A percentile compares a stretch with the other conserved stretches of the same genome.
phyloP scores from a whole-genome alignment of 2,797 vertebrate genomes.

The Rhadinocentrus ornatus region DNA sequence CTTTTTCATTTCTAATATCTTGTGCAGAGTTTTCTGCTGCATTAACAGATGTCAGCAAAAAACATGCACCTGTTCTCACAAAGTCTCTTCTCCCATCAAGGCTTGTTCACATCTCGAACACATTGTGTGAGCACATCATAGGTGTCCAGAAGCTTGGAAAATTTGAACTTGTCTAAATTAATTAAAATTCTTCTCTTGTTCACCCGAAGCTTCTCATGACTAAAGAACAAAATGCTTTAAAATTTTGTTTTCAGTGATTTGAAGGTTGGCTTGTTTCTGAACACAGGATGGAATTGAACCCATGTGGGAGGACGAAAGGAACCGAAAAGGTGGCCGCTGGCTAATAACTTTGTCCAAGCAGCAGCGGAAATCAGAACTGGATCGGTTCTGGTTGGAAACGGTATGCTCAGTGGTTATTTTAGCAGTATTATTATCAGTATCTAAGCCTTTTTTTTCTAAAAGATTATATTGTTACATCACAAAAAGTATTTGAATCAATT shows the following conservation, averaged over 20 bases:
- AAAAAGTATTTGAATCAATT: no score
- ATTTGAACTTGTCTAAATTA: neutral
- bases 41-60: no score
- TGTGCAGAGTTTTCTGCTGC: no score
- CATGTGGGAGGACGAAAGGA: constrained; percentile 98
- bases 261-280: constrained; percentile 5
- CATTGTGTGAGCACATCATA: neutral
- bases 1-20: no score
- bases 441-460: no score
- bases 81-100: neutral
- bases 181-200: neutral
- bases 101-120: neutral
- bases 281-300: constrained; percentile 95
- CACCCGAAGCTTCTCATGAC: neutral
- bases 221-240: neutral
- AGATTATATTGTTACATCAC: no score
- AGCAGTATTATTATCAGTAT: no score
- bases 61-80: neutral
- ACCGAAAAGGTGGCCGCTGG: constrained; percentile 94
- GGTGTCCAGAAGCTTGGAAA: neutral
- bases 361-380: constrained; percentile 93
- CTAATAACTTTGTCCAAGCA: constrained; percentile 95
- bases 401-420: constrained; percentile 69
- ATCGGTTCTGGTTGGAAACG: constrained; percentile 98
- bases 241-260: neutral